Conservation (phyloP, 2,113 vertebrate genomes). For the Prunella himalayana region DNA sequence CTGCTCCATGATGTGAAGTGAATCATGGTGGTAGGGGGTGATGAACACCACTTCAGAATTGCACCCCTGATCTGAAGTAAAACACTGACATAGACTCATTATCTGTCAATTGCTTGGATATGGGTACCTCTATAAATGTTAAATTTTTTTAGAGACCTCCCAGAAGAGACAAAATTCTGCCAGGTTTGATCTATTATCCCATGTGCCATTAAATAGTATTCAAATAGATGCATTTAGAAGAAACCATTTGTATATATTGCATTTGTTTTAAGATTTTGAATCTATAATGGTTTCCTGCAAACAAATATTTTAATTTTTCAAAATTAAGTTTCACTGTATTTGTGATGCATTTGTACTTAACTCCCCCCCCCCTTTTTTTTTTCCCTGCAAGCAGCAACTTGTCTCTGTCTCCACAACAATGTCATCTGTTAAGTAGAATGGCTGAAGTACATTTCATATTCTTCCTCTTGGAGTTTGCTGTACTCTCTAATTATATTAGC, state of each 20-base stretch:
- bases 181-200: neutral
- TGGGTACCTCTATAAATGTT: neutral
- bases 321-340: neutral
- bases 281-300: neutral
- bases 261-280: neutral
- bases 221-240: neutral
- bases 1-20: neutral
- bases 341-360: neutral
- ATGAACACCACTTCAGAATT: neutral
- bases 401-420: neutral
- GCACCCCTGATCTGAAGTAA: neutral
- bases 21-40: neutral
- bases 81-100: neutral
- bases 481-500: neutral
- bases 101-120: neutral
- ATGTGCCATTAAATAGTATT: neutral
- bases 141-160: neutral
- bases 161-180: neutral
- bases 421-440: neutral
- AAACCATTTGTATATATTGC: neutral
- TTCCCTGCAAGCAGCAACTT: neutral
- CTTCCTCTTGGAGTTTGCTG: neutral
- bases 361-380: fast-evolving
- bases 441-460: neutral
- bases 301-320: neutral